Evolutionary conservation across 2,888 invertebrate genomes (phyloP), one percentile per base, ranked within the genome.

Genomic region (Leptopilina drosophilae): DNA sequence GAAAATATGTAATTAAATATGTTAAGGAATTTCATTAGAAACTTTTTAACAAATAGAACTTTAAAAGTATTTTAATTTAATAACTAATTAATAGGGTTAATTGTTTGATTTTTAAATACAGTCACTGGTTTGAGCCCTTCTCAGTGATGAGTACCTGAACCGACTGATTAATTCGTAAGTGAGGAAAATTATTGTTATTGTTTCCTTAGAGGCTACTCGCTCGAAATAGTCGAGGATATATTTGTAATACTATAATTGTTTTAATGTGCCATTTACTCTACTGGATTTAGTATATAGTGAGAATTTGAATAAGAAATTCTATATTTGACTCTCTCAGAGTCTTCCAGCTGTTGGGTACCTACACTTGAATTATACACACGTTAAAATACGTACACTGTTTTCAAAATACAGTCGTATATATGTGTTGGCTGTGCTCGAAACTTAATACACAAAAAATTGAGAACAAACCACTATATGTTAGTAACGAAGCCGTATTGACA

Each of bases 401-500:
- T 42, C 42, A 7, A 42, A 42, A 42, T 33, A 33, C 42, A 42
- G 42, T 42, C 42, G 42, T 33, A 33, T 33, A 33, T 4, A 42
- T 42, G 7, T 42, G 42, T 42, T 5, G 33, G 33, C 33, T 56
- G 14, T 56, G 56, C 15, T 66, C n/a, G 66, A 66, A 66, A 66
- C 66, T 46, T 66, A 46, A 66, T 66, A 66, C 46, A 42, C 5
- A 15, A 42, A 42, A 33, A 42, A 42, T 15, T 42, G 11, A n/a
- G 8, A 66, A 66, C 40, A 66, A 66, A 42, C 66, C 46, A 42
- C 42, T n/a, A 46, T 42, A 15, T 66, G 42, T 42, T 66, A 11
- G 46, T 42, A 15, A 4, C 76, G 81, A 85, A 85, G 85, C 85
- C 83, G 49, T 81, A 81, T 78, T 65, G 20, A 26, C 59, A 77